Evolutionary conservation across 1,140 invertebrate genomes (phyloP), one percentile per base, ranked within the genome.

Genomic region (Diorhabda elongata): DNA sequence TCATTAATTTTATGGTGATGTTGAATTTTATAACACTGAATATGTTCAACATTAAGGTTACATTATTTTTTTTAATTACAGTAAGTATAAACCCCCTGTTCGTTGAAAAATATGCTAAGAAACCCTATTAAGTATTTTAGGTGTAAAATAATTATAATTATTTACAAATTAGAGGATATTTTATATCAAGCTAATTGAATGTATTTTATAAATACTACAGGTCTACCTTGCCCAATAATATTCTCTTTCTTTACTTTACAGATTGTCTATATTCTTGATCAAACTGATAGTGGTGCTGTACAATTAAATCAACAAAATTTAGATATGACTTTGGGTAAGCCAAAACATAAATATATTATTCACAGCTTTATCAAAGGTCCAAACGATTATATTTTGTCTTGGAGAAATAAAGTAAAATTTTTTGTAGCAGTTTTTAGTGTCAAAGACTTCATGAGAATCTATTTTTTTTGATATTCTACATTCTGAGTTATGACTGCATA

Each of bases 251-350:
- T 69, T 11, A 11, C 61, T 63, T 88, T 88, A 78, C 80, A 91
- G 89, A 79, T 89, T 73, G 85, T 84, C 76, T 83, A 86, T 78
- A 80, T 86, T 77, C 87, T 88, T 76, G 88, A 87, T 80, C 86
- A 86, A 68, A 89, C 85, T 68, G 84, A 89, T 83, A 89, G 89
- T 79, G 92, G 90, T 68, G 92, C 92, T 64, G 86, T 92, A 59
- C 84, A 90, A 77, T 85, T 95, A 74, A 92, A 88, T 67, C 84
- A 87, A 81, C 84, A 87, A 76, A 94, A 93, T 83, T 87, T 95
- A 82, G 91, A 93, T 82, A 89, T 88, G 84, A 89, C 90, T 70
- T 85, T 95, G 85, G 91, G 92, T 95, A 85, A 83, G 47, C n/a
- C 26, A 26, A 26, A 26, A 26, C 26, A 26, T 26, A 26, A 26